These are phyloP conservation scores for Tokudaia muenninki DNA, from an alignment of 2,797 vertebrate genomes.

Conservation along the genomic window DNA sequence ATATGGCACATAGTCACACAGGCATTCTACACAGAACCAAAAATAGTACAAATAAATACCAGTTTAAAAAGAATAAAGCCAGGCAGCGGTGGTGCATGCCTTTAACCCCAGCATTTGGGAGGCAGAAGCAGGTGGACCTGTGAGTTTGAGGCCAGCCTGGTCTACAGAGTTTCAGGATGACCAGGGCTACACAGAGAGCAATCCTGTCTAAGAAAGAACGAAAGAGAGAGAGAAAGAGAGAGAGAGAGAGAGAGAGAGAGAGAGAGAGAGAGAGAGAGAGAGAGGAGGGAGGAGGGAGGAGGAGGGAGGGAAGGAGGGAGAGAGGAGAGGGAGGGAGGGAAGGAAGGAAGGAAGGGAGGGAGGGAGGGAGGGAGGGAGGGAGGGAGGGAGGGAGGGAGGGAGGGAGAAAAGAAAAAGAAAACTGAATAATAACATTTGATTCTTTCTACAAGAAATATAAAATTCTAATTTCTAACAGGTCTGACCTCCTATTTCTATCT, in stretches of 20 bases:
- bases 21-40: background rate
- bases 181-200: background rate
- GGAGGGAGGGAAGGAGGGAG: too few relatives aligned
- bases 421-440: background rate
- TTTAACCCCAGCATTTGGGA: background rate
- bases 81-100: accelerated
- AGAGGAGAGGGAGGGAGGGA: accelerated
- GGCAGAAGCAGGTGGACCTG: background rate
- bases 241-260: too few relatives aligned
- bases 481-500: background rate
- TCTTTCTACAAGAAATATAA: background rate
- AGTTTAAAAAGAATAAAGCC: background rate
- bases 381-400: accelerated
- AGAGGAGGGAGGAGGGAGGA: accelerated
- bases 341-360: background rate
- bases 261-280: too few relatives aligned
- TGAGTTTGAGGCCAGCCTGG: background rate
- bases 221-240: too few relatives aligned
- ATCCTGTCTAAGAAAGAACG: background rate
- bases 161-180: background rate
- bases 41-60: background rate
- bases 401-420: too few relatives aligned
- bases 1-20: too few relatives aligned
- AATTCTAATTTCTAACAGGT: background rate
- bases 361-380: accelerated